Percentiles rank a stretch among this genome's conserved stretches.
Conservation (phyloP, 2,888 invertebrate genomes). For the Philonicus albiceps region DNA sequence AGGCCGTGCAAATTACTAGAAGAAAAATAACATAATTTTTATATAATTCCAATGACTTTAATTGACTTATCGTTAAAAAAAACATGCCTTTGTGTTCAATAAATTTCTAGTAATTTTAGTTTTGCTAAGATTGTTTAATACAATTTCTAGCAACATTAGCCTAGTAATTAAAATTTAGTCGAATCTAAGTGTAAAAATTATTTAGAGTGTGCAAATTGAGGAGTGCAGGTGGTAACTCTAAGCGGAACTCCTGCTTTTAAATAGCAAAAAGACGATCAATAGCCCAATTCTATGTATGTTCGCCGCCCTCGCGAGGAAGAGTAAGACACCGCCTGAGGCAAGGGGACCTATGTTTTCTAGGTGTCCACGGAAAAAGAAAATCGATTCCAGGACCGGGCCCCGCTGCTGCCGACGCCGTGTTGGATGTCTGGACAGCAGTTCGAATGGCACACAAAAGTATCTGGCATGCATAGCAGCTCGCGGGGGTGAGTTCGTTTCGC, state of each 20-base stretch:
- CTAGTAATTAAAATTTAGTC: too few relatives aligned
- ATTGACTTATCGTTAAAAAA: too few relatives aligned
- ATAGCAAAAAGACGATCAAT: neutral
- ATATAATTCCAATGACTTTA: too few relatives aligned
- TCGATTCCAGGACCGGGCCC: neutral
- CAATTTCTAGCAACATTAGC: too few relatives aligned
- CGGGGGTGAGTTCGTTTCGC: neutral
- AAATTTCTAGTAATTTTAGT: too few relatives aligned
- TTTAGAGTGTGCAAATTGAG: too few relatives aligned
- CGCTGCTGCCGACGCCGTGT: too few relatives aligned
- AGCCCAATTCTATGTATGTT: constrained; percentile 14
- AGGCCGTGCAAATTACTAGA: too few relatives aligned
- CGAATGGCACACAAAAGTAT: neutral
- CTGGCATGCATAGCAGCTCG: neutral
- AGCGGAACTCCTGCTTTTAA: neutral
- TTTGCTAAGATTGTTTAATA: too few relatives aligned
- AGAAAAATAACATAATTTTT: too few relatives aligned
- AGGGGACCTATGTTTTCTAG: neutral
- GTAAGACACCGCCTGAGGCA: neutral
- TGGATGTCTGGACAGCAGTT: neutral
- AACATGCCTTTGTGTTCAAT: too few relatives aligned
- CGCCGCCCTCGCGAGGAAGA: neutral
- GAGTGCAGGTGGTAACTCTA: neutral
- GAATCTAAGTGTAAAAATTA: too few relatives aligned
- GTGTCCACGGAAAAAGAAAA: neutral